Percentiles rank a stretch among this genome's conserved stretches.
These are phyloP conservation scores for Alosa sapidissima DNA, from an alignment of 2,797 vertebrate species.

Conservation along the genomic window DNA sequence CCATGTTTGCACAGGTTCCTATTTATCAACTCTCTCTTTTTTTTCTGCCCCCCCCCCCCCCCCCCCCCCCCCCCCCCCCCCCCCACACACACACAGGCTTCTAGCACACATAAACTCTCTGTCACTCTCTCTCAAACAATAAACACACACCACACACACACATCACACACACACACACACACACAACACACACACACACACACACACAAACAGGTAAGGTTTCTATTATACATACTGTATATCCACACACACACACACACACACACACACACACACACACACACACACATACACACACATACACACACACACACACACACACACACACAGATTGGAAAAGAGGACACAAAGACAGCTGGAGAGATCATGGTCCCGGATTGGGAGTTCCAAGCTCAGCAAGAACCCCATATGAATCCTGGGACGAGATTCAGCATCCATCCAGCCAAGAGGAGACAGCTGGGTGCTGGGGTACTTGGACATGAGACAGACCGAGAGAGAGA, in stretches of 20 bases:
- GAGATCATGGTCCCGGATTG: background rate
- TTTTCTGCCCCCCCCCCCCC: background rate
- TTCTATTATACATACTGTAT: background rate
- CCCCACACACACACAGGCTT: background rate
- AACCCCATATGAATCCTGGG: background rate
- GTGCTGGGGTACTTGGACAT: background rate
- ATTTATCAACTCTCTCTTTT: background rate
- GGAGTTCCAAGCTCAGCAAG: background rate
- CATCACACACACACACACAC: too few species aligned
- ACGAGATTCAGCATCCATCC: background rate
- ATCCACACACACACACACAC: background rate
- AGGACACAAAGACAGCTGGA: constrained; percentile 3
- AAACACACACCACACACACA: background rate
- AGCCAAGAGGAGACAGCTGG: constrained; percentile 13
- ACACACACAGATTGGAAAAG: background rate
- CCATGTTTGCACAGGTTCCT: constrained; percentile 14
- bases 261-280: background rate
- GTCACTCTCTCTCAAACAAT: background rate
- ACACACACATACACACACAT: background rate
- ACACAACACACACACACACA: too few species aligned
- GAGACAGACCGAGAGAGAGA: background rate
- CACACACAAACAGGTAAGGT: background rate
- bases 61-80: background rate
- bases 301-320: background rate
- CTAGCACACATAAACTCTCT: background rate